These are phyloP conservation scores for Clarias pachynema DNA, from an alignment of 2,797 vertebrate genomes.

Conservation along the genomic window DNA sequence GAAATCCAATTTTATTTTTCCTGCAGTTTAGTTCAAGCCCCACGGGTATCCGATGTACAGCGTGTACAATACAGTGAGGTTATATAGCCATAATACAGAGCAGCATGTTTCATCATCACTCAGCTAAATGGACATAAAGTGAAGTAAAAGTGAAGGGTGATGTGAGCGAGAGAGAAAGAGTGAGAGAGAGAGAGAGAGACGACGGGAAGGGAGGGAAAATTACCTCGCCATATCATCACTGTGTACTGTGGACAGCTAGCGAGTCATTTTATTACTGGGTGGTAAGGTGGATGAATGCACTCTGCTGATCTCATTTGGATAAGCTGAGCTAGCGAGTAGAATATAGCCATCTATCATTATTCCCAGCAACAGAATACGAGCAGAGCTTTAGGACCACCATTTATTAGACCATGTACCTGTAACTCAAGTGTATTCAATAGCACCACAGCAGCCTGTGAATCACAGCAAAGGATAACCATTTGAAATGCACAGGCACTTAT, in stretches of 20 bases:
- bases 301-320: constrained; percentile 73
- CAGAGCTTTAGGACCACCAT: constrained; percentile 67
- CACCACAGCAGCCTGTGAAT: constrained; percentile 64
- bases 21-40: constrained; percentile 4
- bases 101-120: constrained; percentile 6
- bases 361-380: constrained; percentile 59
- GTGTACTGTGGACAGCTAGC: constrained; percentile 49
- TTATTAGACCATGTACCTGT: constrained; percentile 62
- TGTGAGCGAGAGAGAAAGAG: not conserved
- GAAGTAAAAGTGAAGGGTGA: constrained; percentile 16
- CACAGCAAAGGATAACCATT: constrained; percentile 63
- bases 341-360: constrained; percentile 69
- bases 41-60: not conserved
- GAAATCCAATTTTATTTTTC: not conserved
- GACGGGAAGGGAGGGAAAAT: constrained; percentile 9
- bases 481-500: constrained; percentile 51
- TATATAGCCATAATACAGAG: constrained; percentile 15
- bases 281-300: constrained; percentile 65
- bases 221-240: constrained; percentile 54
- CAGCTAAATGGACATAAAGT: constrained; percentile 14
- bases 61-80: not conserved
- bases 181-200: not conserved
- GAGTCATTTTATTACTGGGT: constrained; percentile 66
- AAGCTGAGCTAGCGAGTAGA: constrained; percentile 65
- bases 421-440: constrained; percentile 60